A percentile compares a stretch with the other conserved stretches of the same genome.
These are phyloP conservation scores for Arizona elegans DNA, from an alignment of 2,113 vertebrate species.

Conservation along the genomic window DNA sequence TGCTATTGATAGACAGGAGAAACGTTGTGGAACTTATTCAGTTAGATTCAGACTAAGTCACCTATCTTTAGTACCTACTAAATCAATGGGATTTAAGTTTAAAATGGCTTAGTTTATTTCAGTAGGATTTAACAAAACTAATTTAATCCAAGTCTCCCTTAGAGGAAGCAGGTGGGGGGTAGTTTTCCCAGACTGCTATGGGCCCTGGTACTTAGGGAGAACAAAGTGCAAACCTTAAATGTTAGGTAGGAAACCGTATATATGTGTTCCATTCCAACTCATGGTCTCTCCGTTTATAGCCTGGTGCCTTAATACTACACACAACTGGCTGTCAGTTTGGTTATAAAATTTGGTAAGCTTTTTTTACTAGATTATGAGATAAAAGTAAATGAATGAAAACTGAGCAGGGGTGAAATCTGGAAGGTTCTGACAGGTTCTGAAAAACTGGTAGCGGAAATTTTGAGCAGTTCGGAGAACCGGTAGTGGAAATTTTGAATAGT, in stretches of 20 bases:
- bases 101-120: neutral
- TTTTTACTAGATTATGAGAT: neutral
- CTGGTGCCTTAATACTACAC: no score
- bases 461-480: no score
- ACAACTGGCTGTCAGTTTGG: no score
- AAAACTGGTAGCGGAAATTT: no score
- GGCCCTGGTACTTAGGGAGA: neutral
- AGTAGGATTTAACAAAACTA: neutral
- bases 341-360: no score
- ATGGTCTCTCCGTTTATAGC: no score
- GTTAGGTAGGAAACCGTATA: neutral
- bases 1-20: neutral
- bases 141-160: neutral
- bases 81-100: neutral
- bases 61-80: neutral
- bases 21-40: neutral
- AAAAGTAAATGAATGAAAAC: neutral
- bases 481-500: no score
- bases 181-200: neutral
- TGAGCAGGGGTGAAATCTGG: no score
- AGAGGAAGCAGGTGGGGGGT: neutral
- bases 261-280: neutral
- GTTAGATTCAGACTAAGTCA: neutral
- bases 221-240: neutral
- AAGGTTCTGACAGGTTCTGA: no score